Evolutionary conservation across 2,113 vertebrate genomes (phyloP).

Genomic region (Uropsilus gracilis): DNA sequence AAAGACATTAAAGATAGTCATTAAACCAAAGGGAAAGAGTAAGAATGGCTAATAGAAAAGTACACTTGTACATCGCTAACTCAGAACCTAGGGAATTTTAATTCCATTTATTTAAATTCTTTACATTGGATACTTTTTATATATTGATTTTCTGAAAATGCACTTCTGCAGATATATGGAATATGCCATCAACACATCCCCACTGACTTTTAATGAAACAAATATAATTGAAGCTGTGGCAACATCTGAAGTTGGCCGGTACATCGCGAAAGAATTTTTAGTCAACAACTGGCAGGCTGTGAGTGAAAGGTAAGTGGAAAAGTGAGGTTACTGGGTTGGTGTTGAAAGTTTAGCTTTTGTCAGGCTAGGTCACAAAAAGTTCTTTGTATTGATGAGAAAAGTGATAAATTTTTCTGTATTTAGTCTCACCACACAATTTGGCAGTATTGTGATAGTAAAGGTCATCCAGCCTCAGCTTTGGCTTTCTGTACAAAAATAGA

Average conservation of each 20-base stretch:
- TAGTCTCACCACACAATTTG: not conserved
- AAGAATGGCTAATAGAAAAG: not conserved
- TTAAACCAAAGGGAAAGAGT: not conserved
- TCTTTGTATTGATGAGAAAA: not conserved
- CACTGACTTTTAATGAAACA: conserved; percentile 61
- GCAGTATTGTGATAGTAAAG: not conserved
- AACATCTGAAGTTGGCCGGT: conserved; percentile 81
- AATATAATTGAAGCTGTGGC: conserved; percentile 70
- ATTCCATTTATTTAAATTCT: not conserved
- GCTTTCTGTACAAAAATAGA: not conserved
- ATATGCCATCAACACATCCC: conserved; percentile 70
- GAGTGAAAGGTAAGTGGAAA: conserved; percentile 77
- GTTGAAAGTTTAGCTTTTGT: not conserved
- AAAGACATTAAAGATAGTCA: not conserved
- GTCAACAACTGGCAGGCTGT: conserved; percentile 84
- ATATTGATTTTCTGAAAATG: conserved; percentile 32
- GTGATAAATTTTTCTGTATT: not conserved
- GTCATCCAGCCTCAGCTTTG: not conserved
- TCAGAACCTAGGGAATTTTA: not conserved
- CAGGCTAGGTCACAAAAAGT: not conserved
- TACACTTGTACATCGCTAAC: not conserved
- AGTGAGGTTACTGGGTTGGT: not conserved
- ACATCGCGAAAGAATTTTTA: conserved; percentile 85
- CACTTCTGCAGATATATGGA: conserved; percentile 84
- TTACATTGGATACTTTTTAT: not conserved